phyloP scores from a whole-genome alignment of 1,140 invertebrate genomes.

The Lepidurus couesii region DNA sequence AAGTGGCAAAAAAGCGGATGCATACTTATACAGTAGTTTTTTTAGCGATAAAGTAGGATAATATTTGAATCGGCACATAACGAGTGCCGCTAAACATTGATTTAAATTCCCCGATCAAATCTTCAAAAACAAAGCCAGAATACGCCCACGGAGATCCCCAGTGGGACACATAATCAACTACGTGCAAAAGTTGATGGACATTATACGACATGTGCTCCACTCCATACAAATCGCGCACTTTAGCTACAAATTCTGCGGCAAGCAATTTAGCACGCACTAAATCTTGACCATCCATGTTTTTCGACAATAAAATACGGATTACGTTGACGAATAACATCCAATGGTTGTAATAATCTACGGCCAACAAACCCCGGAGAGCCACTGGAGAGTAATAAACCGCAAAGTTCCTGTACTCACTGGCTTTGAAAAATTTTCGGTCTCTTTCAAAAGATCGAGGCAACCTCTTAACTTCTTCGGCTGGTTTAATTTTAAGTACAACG shows the following conservation, averaged over 20 bases:
- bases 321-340: constrained; percentile 27
- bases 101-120: constrained; percentile 10
- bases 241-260: not conserved
- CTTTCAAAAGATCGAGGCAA: constrained; percentile 11
- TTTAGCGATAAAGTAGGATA: constrained; percentile 23
- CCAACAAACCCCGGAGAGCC: constrained; percentile 17
- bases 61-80: constrained; percentile 27
- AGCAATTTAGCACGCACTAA: not conserved
- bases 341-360: constrained; percentile 24
- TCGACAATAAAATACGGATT: not conserved
- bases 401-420: constrained; percentile 30
- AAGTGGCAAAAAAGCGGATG: not conserved
- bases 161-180: constrained; percentile 8
- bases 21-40: not conserved
- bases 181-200: constrained; percentile 24
- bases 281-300: constrained; percentile 23
- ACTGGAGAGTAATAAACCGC: constrained; percentile 29
- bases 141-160: constrained; percentile 28
- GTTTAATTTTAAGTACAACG: constrained; percentile 10
- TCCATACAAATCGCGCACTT: constrained; percentile 23
- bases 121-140: constrained; percentile 29
- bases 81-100: constrained; percentile 15
- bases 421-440: constrained; percentile 16
- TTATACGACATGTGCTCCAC: constrained; percentile 27
- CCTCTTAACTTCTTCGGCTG: constrained; percentile 23